Evolutionary conservation across 2,888 invertebrate genomes (phyloP), one percentile per base, ranked within the genome.

Genomic region (Acronicta leporina): DNA sequence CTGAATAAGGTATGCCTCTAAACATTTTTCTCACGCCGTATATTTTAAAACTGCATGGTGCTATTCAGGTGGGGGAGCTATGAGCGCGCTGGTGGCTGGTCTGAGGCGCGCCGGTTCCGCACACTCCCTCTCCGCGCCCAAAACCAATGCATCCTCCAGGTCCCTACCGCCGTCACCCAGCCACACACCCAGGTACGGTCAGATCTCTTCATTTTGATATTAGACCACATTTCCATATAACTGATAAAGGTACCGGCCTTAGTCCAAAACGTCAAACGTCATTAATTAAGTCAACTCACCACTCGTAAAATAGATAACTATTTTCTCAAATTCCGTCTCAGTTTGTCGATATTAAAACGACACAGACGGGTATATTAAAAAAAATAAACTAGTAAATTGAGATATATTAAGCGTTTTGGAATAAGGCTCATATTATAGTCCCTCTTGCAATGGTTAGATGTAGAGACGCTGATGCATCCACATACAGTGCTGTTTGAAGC

Each of bases 141-240:
- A 92, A 77, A 88, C 91, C 71, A 92, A 95, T 66, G 92, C 95
- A 42, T 92, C 94, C 10, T 96, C 96, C 27, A 95, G 96, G 67
- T 97, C 97, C 73, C 88, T 97, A 74, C 97, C 97, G 47, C 97
- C 96, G n/a, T 96, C 96, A 63, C 97, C 97, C 8, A 96, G 96
- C 76, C 96, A 96, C 80, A 96, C 96, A 6, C 96, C 97, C 77
- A 96, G 95, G 95, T 95, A 86, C 60, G 63, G 69, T n/a, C n/a
- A 38, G 38, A 38, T n/a, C n/a, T 38, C 4, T 35, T 20, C 2
- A 20, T 20, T n/a, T n/a, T 38, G 6, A 11, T 38, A 6, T n/a
- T 38, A 38, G 6, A n/a, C n/a, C n/a, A 6, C 38, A 35, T 35
- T 38, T 38, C 38, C 38, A 6, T 38, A 35, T 4, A 13, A n/a